phyloP scores from a whole-genome alignment of 2,797 vertebrate genomes.

The Sebastes glaucus region DNA sequence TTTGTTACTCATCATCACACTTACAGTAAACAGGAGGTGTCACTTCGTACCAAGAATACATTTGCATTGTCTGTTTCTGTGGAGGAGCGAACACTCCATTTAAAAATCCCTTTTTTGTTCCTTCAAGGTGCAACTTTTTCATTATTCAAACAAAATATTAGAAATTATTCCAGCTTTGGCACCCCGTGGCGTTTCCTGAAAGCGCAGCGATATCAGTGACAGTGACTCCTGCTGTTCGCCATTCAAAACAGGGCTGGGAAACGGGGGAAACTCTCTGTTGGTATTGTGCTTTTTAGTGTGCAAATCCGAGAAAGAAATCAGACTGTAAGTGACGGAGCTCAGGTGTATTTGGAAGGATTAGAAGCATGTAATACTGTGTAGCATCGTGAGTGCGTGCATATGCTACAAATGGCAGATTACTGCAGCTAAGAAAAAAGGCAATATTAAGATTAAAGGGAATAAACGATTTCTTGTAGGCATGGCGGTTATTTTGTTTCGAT shows the following conservation, averaged over 20 bases:
- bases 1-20: neutral
- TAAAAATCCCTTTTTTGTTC: neutral
- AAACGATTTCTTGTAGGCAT: neutral
- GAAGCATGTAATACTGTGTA: neutral
- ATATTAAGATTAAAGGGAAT: neutral
- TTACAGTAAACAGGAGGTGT: neutral
- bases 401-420: neutral
- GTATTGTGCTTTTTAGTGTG: neutral
- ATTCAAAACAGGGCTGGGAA: neutral
- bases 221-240: neutral
- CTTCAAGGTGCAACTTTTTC: neutral
- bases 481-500: too few species aligned
- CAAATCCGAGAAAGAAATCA: neutral
- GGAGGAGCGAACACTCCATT: neutral
- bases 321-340: neutral
- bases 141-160: neutral
- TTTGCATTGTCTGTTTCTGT: neutral
- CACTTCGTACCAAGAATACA: neutral
- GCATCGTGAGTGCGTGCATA: neutral
- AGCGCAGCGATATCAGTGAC: neutral
- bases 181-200: neutral
- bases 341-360: neutral
- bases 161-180: neutral
- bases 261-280: neutral
- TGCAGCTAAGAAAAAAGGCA: neutral